Evolutionary conservation across 2,797 vertebrate genomes (phyloP).

Genomic region (Centroberyx gerrardi): DNA sequence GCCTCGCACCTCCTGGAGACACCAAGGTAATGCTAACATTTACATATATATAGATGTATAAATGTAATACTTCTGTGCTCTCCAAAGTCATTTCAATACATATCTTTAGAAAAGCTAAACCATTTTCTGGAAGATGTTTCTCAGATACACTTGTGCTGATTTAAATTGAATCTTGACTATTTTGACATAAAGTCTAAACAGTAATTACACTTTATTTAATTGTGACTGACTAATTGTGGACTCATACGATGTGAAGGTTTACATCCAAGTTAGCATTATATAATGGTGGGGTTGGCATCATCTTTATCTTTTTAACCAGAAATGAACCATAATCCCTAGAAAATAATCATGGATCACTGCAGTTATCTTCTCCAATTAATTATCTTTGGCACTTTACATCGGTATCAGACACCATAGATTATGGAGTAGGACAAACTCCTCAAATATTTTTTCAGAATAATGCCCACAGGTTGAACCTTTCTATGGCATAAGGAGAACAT

Average conservation of each 20-base stretch:
- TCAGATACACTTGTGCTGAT: neutral
- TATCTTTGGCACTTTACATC: neutral
- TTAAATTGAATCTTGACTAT: neutral
- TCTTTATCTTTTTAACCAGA: no score
- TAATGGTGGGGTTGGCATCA: no score
- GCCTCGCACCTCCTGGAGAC: slow-evolving; percentile 93
- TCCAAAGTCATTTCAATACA: neutral
- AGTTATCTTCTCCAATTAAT: neutral
- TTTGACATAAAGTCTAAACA: neutral
- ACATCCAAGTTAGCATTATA: no score
- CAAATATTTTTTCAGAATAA: neutral
- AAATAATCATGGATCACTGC: neutral
- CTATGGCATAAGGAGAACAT: neutral
- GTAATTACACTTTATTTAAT: neutral
- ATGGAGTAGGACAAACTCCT: neutral
- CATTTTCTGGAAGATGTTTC: slow-evolving; percentile 10
- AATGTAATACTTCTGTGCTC: neutral
- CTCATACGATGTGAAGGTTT: no score
- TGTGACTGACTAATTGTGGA: neutral
- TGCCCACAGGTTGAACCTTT: neutral
- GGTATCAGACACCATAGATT: neutral
- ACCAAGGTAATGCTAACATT: slow-evolving; percentile 87
- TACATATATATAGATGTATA: no score
- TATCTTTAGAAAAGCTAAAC: neutral
- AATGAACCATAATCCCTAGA: no score